Evolutionary conservation across 2,888 invertebrate genomes (phyloP).

Genomic region (Nephrotoma appendiculata): DNA sequence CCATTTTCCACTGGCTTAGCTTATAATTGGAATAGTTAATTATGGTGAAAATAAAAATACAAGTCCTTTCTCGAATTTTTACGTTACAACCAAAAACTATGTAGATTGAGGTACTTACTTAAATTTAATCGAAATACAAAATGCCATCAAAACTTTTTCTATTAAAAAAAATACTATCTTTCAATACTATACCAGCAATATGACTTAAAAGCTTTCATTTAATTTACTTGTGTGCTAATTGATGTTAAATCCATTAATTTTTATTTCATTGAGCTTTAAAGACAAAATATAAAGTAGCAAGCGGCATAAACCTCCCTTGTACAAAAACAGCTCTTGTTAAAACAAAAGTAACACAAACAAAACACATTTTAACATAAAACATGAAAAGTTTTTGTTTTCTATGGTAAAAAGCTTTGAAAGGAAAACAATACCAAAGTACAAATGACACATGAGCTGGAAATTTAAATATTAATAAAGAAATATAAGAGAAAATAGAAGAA

Average conservation of each 20-base stretch:
- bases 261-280: neutral
- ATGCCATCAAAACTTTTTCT: too few relatives aligned
- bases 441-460: neutral
- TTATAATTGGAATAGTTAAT: too few relatives aligned
- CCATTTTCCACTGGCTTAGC: too few relatives aligned
- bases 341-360: neutral
- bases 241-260: neutral
- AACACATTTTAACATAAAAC: neutral
- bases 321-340: neutral
- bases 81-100: too few relatives aligned
- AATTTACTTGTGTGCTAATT: neutral
- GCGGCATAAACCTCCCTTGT: neutral
- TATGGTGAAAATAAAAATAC: too few relatives aligned
- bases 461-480: neutral
- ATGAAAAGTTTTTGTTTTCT: neutral
- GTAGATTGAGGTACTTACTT: too few relatives aligned
- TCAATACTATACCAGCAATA: neutral
- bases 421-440: neutral
- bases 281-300: neutral
- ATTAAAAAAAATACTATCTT: too few relatives aligned
- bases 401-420: neutral
- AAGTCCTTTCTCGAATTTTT: too few relatives aligned
- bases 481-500: neutral
- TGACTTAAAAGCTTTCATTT: neutral
- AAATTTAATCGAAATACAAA: too few relatives aligned